Evolutionary conservation across 2,797 vertebrate genomes (phyloP).

Genomic region (Gambusia yucatana): DNA sequence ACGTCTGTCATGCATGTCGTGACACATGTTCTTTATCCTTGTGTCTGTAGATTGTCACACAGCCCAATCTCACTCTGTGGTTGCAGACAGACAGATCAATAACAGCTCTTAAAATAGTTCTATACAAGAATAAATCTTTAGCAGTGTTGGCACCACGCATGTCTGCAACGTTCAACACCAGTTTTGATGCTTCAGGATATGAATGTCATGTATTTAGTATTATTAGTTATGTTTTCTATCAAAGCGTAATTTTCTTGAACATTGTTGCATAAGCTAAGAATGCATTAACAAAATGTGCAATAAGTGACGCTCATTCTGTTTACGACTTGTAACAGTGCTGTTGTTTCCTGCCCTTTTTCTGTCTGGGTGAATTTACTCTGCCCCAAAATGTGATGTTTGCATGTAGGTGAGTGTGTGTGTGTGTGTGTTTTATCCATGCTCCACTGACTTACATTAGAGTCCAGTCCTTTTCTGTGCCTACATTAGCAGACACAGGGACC

Average conservation of each 20-base stretch:
- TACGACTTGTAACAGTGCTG: slow-evolving; percentile 32
- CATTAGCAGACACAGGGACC: slow-evolving; percentile 48
- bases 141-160: slow-evolving; percentile 26
- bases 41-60: slow-evolving; percentile 20
- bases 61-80: slow-evolving; percentile 9
- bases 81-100: slow-evolving; percentile 55
- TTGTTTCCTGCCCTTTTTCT: slow-evolving; percentile 39
- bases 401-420: slow-evolving; percentile 15
- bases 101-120: slow-evolving; percentile 43
- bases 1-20: slow-evolving; percentile 17
- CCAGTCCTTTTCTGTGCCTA: slow-evolving; percentile 52
- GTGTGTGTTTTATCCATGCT: slow-evolving; percentile 58
- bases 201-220: slow-evolving; percentile 17
- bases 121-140: slow-evolving; percentile 59
- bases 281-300: slow-evolving; percentile 22
- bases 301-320: slow-evolving; percentile 15
- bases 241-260: slow-evolving; percentile 15
- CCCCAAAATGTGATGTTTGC: slow-evolving; percentile 54
- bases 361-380: slow-evolving; percentile 57
- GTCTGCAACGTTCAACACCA: slow-evolving; percentile 40
- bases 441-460: slow-evolving; percentile 79
- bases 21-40: not conserved
- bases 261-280: slow-evolving; percentile 17
- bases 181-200: slow-evolving; percentile 39
- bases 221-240: slow-evolving; percentile 1